phyloP scores from a whole-genome alignment of 2,113 vertebrate genomes.

The Nanger granti region DNA sequence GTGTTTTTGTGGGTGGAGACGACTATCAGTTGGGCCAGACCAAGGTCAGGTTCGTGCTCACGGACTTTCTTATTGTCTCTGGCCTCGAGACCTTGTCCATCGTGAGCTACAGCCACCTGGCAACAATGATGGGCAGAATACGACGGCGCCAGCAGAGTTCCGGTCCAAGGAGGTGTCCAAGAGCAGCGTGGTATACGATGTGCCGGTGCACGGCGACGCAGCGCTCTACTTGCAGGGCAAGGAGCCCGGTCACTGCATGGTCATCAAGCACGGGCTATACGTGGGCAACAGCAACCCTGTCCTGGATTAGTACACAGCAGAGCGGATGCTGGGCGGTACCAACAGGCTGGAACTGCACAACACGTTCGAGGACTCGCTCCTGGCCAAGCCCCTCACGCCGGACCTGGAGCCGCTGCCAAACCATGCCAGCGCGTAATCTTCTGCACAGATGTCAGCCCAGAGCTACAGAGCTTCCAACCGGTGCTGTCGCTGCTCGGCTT shows the following conservation, averaged over 20 bases:
- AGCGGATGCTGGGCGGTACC: constrained; percentile 94
- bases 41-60: constrained; percentile 94
- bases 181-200: constrained; percentile 92
- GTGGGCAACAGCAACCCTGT: constrained; percentile 95
- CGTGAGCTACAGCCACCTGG: constrained; percentile 96
- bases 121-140: constrained; percentile 96
- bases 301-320: constrained; percentile 93
- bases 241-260: constrained; percentile 93
- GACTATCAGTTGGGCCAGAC: constrained; percentile 97
- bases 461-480: constrained; percentile 90
- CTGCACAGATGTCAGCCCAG: constrained; percentile 77
- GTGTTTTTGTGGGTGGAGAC: constrained; percentile 91
- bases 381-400: constrained; percentile 95
- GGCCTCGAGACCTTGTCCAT: constrained; percentile 94
- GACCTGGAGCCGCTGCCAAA: constrained; percentile 91
- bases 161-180: constrained; percentile 95
- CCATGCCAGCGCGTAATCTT: constrained; percentile 90
- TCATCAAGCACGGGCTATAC: constrained; percentile 95
- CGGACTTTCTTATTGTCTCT: constrained; percentile 91
- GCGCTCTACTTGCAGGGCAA: constrained; percentile 85
- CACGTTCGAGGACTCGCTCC: constrained; percentile 95
- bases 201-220: constrained; percentile 86
- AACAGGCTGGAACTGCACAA: constrained; percentile 95
- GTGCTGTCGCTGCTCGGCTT: constrained; percentile 83
- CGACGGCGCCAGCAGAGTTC: constrained; percentile 92